Evolutionary conservation across 1,140 invertebrate genomes (phyloP).

Genomic region (Leptinotarsa defecta): DNA sequence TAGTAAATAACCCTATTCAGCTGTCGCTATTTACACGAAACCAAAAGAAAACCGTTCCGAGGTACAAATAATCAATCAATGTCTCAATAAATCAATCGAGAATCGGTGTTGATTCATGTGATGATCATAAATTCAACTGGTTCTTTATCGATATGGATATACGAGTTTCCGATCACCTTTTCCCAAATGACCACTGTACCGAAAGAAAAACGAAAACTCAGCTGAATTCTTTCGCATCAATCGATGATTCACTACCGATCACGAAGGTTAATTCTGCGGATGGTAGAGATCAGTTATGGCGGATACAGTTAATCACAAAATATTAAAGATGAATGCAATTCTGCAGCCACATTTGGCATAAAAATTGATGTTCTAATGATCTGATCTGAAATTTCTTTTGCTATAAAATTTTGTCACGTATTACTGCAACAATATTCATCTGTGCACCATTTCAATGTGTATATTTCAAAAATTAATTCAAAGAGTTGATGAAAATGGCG

Average conservation of each 20-base stretch:
- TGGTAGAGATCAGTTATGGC: neutral
- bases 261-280: neutral
- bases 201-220: conserved; percentile 23
- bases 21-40: conserved; percentile 5
- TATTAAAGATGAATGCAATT: neutral
- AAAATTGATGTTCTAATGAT: too few species aligned
- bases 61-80: conserved; percentile 41
- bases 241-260: conserved; percentile 24
- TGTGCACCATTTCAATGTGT: too few species aligned
- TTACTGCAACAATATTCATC: too few species aligned
- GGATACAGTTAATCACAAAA: neutral
- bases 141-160: conserved; percentile 20
- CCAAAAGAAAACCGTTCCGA: neutral
- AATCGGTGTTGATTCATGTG: conserved; percentile 37
- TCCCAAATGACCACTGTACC: conserved; percentile 25
- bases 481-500: too few species aligned
- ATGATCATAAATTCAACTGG: conserved; percentile 43
- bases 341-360: too few species aligned
- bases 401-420: too few species aligned
- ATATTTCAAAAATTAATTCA: too few species aligned
- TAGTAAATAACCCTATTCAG: neutral
- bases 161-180: conserved; percentile 24
- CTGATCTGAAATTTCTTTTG: too few species aligned
- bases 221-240: conserved; percentile 26
- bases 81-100: conserved; percentile 43